Evolutionary conservation across 2,113 vertebrate species (phyloP), one percentile per base, ranked within the genome.

Genomic region (Ibidorhyncha struthersii): DNA sequence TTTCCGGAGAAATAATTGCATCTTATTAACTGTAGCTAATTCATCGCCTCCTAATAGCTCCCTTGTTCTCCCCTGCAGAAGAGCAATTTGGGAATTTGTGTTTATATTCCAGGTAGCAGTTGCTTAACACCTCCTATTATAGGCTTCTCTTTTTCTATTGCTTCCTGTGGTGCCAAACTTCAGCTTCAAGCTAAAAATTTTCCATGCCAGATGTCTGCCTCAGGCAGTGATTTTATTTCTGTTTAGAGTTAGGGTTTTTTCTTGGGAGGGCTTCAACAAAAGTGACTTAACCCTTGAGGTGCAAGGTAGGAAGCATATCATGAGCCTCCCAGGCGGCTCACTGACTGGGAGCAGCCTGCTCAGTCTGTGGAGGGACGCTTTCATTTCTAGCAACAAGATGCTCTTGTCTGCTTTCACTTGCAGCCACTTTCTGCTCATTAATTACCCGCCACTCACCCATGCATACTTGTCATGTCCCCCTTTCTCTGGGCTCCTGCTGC

Each of bases 171-270:
- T 93, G 78, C 84, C 74, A 80, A 82, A 89, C 18, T 95, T 90
- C 62, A 90, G 74, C 92, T 96, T 88, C 50, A 70, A 73, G 84
- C 84, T 87, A 82, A 86, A 87, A 87, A 67, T 90, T 95, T 97
- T 95, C 87, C 93, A 86, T 55, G 78, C 79, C 87, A 91, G 91
- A 66, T 96, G 78, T 94, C 95, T 96, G 87, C 93, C 78, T 89
- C 6, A 52, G 84, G 93, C 89, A 66, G 84, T 34, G 82, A 58
- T 91, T 95, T 95, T 62, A 50, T 88, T 93, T 96, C 67, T 72
- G 50, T 62, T 80, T 67, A 73, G 83, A 62, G 40, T 47, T 47
- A 55, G 40, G 30, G 18, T 5, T 67, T 83, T 79, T 36, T 34
- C 45, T 45, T 13, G 8, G 82, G 45, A 74, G 36, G 34, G 36